Evolutionary conservation across 2,888 invertebrate genomes (phyloP).

Genomic region (Rhagium mordax): DNA sequence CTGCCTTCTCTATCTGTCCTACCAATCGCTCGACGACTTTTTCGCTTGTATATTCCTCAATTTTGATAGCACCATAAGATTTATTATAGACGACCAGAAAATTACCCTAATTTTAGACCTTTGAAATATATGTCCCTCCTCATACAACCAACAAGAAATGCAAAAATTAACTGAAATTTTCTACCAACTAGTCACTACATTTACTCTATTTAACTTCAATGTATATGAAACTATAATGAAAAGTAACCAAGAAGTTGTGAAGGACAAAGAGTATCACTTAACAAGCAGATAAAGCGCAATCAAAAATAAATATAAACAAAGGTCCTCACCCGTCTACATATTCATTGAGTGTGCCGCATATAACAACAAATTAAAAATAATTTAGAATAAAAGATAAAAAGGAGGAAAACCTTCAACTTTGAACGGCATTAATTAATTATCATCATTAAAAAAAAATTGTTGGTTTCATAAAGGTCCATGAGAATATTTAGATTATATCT

Average conservation of each 20-base stretch:
- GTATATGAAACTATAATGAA: too few species aligned
- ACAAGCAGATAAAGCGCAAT: background rate
- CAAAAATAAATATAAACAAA: background rate
- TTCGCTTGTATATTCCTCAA: too few species aligned
- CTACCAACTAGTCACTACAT: too few species aligned
- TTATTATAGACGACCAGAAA: too few species aligned
- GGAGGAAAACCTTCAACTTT: conserved; percentile 3
- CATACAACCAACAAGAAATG: too few species aligned
- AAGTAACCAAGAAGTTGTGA: background rate
- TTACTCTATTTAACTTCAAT: too few species aligned
- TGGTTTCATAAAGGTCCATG: background rate
- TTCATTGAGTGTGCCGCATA: background rate
- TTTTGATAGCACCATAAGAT: too few species aligned
- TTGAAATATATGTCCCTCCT: too few species aligned
- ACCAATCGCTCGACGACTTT: too few species aligned
- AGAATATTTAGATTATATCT: background rate
- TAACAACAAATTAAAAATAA: background rate
- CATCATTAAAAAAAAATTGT: background rate
- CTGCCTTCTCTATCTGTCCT: too few species aligned
- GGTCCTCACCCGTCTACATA: background rate
- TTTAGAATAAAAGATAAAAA: background rate
- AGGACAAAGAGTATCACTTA: background rate
- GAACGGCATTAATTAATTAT: conserved; percentile 6
- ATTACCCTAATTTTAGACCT: too few species aligned
- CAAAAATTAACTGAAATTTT: too few species aligned